phyloP scores from a whole-genome alignment of 2,888 invertebrate genomes.

The Allygus modestus region DNA sequence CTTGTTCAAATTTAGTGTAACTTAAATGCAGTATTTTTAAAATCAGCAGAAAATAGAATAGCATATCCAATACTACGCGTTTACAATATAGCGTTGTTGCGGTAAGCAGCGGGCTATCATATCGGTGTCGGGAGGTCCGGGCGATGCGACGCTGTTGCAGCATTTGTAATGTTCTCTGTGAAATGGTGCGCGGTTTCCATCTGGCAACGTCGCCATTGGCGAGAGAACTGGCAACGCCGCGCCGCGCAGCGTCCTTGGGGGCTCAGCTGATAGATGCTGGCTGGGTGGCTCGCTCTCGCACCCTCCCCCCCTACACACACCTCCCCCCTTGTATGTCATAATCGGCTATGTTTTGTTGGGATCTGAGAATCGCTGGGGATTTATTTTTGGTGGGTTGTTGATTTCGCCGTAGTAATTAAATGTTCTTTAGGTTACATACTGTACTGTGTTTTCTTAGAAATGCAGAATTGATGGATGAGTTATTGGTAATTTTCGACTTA shows the following conservation, averaged over 20 bases:
- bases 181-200: neutral
- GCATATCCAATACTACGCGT: no score
- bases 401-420: no score
- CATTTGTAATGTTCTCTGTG: neutral
- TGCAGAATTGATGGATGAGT: no score
- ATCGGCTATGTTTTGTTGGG: neutral
- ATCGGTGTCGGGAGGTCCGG: no score
- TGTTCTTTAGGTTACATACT: no score
- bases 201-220: conserved; percentile 20
- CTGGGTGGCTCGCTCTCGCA: conserved; percentile 20
- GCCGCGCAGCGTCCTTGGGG: conserved; percentile 34
- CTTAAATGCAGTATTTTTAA: no score
- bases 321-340: neutral
- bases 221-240: conserved; percentile 33
- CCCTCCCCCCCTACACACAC: neutral
- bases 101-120: neutral
- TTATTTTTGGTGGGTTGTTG: neutral
- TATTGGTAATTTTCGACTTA: no score
- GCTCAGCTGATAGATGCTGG: conserved; percentile 39
- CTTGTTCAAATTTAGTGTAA: no score
- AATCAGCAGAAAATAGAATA: no score
- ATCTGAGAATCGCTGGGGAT: neutral
- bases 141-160: neutral
- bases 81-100: no score
- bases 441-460: no score